phyloP scores from a whole-genome alignment of 1,140 invertebrate species.

The Cherax quadricarinatus region DNA sequence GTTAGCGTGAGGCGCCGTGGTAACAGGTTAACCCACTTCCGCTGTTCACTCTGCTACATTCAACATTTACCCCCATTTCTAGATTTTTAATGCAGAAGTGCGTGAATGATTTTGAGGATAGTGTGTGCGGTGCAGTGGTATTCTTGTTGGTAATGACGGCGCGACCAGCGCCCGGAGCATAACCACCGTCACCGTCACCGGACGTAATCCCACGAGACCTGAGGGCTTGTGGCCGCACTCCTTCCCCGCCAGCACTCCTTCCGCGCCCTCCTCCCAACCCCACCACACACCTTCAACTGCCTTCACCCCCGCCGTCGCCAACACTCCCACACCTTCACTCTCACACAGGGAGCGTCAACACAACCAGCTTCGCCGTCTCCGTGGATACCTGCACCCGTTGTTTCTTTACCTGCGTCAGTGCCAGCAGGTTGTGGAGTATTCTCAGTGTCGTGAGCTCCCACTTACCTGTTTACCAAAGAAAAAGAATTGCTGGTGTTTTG shows the following conservation, averaged over 20 bases:
- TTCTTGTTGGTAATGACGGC: background rate
- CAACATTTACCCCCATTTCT: too few relatives aligned
- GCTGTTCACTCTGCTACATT: too few relatives aligned
- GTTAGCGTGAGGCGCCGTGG: background rate
- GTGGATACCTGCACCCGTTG: background rate
- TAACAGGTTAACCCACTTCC: too few relatives aligned
- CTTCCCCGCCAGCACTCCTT: background rate
- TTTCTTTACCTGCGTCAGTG: background rate
- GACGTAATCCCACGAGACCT: constrained; percentile 50
- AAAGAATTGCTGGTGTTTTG: background rate
- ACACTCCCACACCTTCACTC: constrained; percentile 21
- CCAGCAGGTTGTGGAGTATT: background rate
- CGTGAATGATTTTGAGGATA: background rate
- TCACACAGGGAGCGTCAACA: background rate
- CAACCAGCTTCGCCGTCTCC: background rate
- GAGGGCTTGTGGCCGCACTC: constrained; percentile 25
- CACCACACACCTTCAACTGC: background rate
- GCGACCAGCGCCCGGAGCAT: background rate
- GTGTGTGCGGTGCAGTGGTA: too few relatives aligned
- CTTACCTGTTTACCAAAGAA: background rate
- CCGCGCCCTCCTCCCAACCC: constrained; percentile 1
- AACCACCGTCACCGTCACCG: constrained; percentile 16
- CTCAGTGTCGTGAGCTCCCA: background rate
- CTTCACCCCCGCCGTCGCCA: constrained; percentile 15
- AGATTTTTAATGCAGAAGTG: background rate